These are phyloP conservation scores for Candoia aspera DNA, from an alignment of 2,113 vertebrate species.

Conservation along the genomic window DNA sequence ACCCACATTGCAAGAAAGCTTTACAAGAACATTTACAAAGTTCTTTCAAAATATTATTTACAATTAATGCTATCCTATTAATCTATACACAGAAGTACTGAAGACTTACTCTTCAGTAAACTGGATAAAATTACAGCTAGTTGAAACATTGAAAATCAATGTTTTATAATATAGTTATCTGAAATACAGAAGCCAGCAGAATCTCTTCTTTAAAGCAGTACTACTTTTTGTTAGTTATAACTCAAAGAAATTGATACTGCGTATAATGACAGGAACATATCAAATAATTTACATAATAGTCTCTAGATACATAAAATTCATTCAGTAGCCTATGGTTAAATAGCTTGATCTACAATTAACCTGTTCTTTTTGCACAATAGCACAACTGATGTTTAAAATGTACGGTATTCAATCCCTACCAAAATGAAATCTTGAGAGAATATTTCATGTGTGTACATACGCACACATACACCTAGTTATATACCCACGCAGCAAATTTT, in stretches of 20 bases:
- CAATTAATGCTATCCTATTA: conserved; percentile 12
- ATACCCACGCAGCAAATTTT: neutral
- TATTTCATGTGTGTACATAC: conserved; percentile 16
- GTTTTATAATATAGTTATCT: conserved; percentile 11
- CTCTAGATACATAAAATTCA: neutral
- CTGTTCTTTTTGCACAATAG: conserved; percentile 24
- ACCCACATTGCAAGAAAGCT: conserved; percentile 46
- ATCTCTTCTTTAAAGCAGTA: neutral
- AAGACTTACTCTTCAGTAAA: neutral
- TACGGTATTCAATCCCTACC: conserved; percentile 31
- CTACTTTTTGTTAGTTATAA: neutral
- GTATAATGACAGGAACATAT: neutral
- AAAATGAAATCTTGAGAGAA: conserved; percentile 39
- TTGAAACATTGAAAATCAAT: conserved; percentile 40
- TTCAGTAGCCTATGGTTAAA: conserved; percentile 39
- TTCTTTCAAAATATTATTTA: conserved; percentile 28
- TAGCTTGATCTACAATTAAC: conserved; percentile 44
- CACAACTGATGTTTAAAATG: conserved; percentile 56
- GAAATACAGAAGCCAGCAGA: conserved; percentile 6
- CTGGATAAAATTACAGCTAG: neutral
- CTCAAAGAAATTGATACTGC: neutral
- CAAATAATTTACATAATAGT: neutral
- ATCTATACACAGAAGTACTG: neutral
- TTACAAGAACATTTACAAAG: conserved; percentile 21
- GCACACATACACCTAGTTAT: neutral